Conservation (phyloP, 2,888 invertebrate genomes). For the Abscondita cerata region DNA sequence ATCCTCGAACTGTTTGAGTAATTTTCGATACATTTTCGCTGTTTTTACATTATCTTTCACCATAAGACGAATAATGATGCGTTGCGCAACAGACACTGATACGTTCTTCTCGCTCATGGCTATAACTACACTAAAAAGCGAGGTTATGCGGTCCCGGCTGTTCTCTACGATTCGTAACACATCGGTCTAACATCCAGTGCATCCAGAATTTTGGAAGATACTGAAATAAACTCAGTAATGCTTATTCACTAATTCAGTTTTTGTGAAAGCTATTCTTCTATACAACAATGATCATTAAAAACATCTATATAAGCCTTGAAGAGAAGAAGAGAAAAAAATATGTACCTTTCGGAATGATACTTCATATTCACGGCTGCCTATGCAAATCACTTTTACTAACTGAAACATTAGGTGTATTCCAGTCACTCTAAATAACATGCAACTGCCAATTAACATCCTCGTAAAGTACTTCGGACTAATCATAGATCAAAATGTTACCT, state of each 20-base stretch:
- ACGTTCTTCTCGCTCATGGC: too few relatives aligned
- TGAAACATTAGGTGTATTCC: slow-evolving; percentile 23
- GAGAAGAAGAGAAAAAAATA: slow-evolving; percentile 19
- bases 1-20: too few relatives aligned
- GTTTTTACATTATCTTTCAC: too few relatives aligned
- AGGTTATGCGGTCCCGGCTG: too few relatives aligned
- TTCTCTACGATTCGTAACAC: too few relatives aligned
- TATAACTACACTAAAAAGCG: too few relatives aligned
- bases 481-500: slow-evolving; percentile 19
- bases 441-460: neutral
- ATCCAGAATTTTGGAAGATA: neutral
- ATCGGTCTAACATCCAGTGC: too few relatives aligned
- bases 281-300: slow-evolving; percentile 17
- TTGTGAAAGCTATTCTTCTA: slow-evolving; percentile 13
- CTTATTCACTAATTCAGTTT: slow-evolving; percentile 11
- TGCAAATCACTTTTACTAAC: slow-evolving; percentile 36
- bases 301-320: slow-evolving; percentile 14
- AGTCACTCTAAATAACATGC: slow-evolving; percentile 13
- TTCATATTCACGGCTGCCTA: slow-evolving; percentile 32
- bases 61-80: too few relatives aligned
- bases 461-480: slow-evolving; percentile 20
- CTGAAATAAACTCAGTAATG: too few relatives aligned
- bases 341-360: slow-evolving; percentile 16
- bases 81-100: too few relatives aligned
- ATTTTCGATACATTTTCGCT: too few relatives aligned